Base-by-base conservation (phyloP, 2,888 invertebrate species). In the Galeruca laticollis region DNA sequence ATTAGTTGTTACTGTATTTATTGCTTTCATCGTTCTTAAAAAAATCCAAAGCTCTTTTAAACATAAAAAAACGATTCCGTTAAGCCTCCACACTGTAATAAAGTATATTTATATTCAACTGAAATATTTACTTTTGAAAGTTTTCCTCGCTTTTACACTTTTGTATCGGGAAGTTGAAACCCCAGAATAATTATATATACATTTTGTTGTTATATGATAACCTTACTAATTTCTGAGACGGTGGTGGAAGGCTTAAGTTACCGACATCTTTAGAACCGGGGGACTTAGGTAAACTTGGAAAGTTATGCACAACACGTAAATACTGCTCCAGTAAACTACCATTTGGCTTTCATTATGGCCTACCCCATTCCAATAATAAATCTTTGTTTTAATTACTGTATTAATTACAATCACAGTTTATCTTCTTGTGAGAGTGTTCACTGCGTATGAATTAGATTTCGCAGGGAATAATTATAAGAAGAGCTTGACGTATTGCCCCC, bases 221-320 rank as follows among this genome's bases (percentile, higher is more conserved):
- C 76, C 78, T 78, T 77, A 76, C 80, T 81, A 81, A 82, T 82
- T 82, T 81, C 75, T 72, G 78, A 76, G 80, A 83, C 83, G 84
- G 83, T 81, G 84, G 80, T 71, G 75, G 82, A 80, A 78, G 82
- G 84, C 84, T 84, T 84, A 84, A 83, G 81, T 81, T 78, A 78
- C 76, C 79, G 85, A 84, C 85, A 85, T 85, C 82, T 85, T 85
- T 85, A 85, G 82, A 81, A 81, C 83, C 78, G 76, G 77, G 79
- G 82, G 84, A 82, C 84, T 85, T 85, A 85, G 84, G 84, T 81
- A 83, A 85, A 85, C 82, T 85, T 85, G 83, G 79, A 82, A 85
- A 85, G 83, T 85, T 85, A 85, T 85, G 84, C 85, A 82, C 83
- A 84, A 85, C 85, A 85, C 85, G 85, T 85, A 85, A 85, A 85